Percentiles rank a stretch among this genome's conserved stretches.
These are phyloP conservation scores for Clostera curtula DNA, from an alignment of 2,888 invertebrate genomes.

Conservation along the genomic window DNA sequence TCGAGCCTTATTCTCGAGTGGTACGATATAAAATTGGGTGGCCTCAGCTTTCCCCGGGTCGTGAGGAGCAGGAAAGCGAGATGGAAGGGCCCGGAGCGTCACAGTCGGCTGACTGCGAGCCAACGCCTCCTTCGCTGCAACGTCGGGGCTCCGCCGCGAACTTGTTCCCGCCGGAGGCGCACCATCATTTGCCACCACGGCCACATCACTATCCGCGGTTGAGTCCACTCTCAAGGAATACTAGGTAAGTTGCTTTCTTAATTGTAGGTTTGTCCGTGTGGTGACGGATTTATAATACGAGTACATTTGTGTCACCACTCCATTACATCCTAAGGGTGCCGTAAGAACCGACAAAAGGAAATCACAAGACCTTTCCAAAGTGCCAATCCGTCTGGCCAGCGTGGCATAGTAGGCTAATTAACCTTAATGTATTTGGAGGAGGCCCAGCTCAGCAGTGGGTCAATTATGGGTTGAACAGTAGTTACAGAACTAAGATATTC, in stretches of 20 bases:
- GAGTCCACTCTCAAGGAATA: conserved; percentile 87
- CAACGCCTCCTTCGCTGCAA: conserved; percentile 90
- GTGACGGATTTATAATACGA: no score
- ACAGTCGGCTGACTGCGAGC: conserved; percentile 94
- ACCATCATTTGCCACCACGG: conserved; percentile 61
- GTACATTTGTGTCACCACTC: no score
- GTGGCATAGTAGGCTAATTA: no score
- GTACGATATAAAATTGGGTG: conserved; percentile 24
- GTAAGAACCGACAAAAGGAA: no score
- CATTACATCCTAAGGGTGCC: no score
- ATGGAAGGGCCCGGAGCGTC: conserved; percentile 93
- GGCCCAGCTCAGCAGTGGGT: no score
- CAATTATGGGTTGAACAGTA: no score
- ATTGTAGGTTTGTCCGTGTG: not conserved
- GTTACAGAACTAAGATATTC: no score
- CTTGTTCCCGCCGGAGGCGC: conserved; percentile 83
- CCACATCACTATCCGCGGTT: conserved; percentile 79
- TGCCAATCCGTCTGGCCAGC: no score
- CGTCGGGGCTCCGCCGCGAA: conserved; percentile 89
- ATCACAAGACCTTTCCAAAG: not conserved
- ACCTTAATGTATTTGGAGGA: no score
- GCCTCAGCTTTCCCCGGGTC: conserved; percentile 85
- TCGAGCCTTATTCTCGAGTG: conserved; percentile 7
- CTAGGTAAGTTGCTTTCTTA: conserved; percentile 35
- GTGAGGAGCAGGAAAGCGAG: conserved; percentile 89